phyloP scores from a whole-genome alignment of 92 coral and sea anemone species.

The Umimayanthus kanabou region DNA sequence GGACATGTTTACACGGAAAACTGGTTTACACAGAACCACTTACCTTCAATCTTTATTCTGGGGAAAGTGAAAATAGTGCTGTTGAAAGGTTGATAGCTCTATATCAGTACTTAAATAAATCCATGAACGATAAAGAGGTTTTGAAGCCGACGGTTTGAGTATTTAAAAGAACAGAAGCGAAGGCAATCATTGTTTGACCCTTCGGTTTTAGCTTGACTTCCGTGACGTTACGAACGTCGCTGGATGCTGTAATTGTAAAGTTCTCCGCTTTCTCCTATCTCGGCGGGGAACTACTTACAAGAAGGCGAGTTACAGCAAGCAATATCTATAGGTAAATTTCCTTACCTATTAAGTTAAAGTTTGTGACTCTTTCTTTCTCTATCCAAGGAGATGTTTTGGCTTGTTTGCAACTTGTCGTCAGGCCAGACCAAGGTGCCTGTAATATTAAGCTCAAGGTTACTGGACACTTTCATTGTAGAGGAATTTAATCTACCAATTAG shows the following conservation, averaged over 20 bases:
- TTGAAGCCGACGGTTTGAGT: not conserved
- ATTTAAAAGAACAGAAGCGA: not conserved
- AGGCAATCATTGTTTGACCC: not conserved
- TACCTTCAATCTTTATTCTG: not conserved
- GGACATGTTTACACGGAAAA: not conserved
- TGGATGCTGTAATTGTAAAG: not conserved
- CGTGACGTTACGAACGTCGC: not conserved
- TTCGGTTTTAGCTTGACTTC: not conserved
- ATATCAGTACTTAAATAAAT: not conserved
- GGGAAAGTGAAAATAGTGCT: not conserved
- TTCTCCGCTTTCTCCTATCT: not conserved
- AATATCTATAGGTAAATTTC: not conserved
- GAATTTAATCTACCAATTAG: constrained; percentile 43
- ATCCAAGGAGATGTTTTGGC: not conserved
- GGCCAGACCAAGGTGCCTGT: constrained; percentile 1
- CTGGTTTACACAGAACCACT: not conserved
- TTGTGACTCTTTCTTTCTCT: not conserved
- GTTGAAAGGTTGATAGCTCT: not conserved
- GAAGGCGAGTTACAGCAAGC: not conserved
- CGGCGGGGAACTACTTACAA: constrained; percentile 2
- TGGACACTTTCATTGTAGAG: constrained; percentile 10
- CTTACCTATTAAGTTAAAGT: not conserved
- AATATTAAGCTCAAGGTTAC: not conserved
- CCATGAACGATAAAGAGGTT: not conserved
- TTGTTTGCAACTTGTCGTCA: constrained; percentile 7